Evolutionary conservation across 2,113 vertebrate genomes (phyloP).

Genomic region (Physeter macrocephalus): DNA sequence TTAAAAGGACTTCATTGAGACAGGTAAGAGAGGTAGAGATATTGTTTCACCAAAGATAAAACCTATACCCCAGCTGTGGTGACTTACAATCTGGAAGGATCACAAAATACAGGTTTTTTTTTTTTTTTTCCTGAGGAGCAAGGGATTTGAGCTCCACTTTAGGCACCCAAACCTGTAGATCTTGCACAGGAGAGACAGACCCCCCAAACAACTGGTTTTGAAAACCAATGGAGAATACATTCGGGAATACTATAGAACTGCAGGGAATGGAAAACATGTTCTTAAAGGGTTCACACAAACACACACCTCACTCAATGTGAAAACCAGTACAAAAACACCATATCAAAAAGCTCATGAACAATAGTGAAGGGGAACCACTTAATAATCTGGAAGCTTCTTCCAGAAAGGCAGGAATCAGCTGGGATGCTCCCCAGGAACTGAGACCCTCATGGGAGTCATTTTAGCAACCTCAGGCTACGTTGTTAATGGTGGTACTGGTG

Average conservation of each 20-base stretch:
- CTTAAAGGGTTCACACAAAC: background rate
- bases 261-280: background rate
- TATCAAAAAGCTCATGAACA: background rate
- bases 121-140: background rate
- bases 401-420: background rate
- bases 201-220: background rate
- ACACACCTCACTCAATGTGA: background rate
- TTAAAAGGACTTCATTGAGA: background rate
- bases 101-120: too few species aligned
- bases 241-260: background rate
- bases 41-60: background rate
- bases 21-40: background rate
- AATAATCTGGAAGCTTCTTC: background rate
- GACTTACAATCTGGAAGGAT: background rate
- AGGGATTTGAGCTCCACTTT: background rate
- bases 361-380: background rate
- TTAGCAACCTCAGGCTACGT: too few species aligned
- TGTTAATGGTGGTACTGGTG: too few species aligned
- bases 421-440: background rate
- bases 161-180: background rate
- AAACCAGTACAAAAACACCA: background rate
- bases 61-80: background rate
- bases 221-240: background rate
- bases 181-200: background rate
- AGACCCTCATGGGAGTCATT: background rate